Evolutionary conservation across 2,113 vertebrate genomes (phyloP).

Genomic region (Sterrhoptilus dennistouni): DNA sequence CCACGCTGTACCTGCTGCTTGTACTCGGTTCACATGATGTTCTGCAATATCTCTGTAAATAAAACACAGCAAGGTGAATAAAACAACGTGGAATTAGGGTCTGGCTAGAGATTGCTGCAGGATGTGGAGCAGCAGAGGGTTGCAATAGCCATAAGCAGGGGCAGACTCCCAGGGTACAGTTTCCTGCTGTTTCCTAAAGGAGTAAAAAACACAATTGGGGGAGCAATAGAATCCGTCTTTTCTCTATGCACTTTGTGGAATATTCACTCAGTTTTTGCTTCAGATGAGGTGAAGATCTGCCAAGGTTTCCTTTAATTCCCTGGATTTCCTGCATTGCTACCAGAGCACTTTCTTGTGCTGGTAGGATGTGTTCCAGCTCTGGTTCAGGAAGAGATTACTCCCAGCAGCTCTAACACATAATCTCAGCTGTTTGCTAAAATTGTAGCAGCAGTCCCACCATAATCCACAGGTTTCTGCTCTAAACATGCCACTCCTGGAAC

Average conservation of each 20-base stretch:
- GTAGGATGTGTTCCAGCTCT: not conserved
- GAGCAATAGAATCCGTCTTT: not conserved
- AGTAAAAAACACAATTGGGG: not conserved
- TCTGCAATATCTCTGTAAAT: conserved; percentile 71
- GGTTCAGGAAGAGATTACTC: not conserved
- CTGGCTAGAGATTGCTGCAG: not conserved
- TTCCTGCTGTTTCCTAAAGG: not conserved
- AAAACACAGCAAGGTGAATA: conserved; percentile 56
- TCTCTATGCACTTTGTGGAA: not conserved
- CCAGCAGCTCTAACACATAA: not conserved
- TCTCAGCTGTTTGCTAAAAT: not conserved
- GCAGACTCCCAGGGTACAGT: not conserved
- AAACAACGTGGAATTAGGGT: conserved; percentile 54
- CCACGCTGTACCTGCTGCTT: not conserved
- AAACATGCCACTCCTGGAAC: not conserved
- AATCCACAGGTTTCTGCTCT: not conserved
- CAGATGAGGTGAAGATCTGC: not conserved
- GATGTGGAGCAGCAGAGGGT: not conserved
- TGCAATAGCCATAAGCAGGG: not conserved
- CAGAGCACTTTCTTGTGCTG: not conserved
- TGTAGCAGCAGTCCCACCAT: not conserved
- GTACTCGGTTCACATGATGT: not conserved
- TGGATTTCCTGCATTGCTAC: not conserved
- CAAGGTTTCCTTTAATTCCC: not conserved
- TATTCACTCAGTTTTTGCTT: not conserved